These are phyloP conservation scores for Pherbina coryleti DNA, from an alignment of 2,888 invertebrate species.

Conservation along the genomic window DNA sequence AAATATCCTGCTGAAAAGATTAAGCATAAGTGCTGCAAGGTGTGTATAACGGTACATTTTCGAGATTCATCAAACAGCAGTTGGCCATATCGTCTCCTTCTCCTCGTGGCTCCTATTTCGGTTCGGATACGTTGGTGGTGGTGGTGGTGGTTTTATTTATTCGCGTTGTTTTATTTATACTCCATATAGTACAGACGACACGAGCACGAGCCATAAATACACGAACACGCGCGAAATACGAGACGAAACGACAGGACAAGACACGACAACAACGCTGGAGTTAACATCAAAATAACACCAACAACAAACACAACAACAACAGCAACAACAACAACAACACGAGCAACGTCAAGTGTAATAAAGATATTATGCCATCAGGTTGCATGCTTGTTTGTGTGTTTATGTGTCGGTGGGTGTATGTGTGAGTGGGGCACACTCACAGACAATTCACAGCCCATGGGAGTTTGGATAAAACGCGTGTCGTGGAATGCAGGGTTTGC, in stretches of 20 bases:
- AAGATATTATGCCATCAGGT: not conserved
- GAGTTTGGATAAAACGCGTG: not conserved
- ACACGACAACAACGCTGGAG: slow-evolving; percentile 10
- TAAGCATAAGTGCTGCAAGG: slow-evolving; percentile 40
- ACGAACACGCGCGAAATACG: slow-evolving; percentile 25
- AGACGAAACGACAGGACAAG: slow-evolving; percentile 30
- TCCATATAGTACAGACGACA: slow-evolving; percentile 11
- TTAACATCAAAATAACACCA: too few relatives aligned
- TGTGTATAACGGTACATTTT: slow-evolving; percentile 64
- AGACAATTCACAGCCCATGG: not conserved
- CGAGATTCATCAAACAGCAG: slow-evolving; percentile 49
- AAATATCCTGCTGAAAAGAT: slow-evolving; percentile 9
- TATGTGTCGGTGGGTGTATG: not conserved
- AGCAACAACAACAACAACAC: not conserved
- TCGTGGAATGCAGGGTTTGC: not conserved
- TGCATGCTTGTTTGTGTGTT: not conserved
- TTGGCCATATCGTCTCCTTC: not conserved
- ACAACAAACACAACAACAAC: too few relatives aligned
- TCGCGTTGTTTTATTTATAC: slow-evolving; percentile 15
- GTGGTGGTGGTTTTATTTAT: not conserved
- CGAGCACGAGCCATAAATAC: slow-evolving; percentile 23
- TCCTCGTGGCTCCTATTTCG: not conserved
- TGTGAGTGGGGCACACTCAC: not conserved
- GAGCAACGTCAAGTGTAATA: not conserved
- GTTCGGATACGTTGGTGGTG: not conserved